Evolutionary conservation across 64 coral and sea anemone genomes (phyloP), one percentile per base, ranked within the genome.

Genomic region (Acropora yongei): DNA sequence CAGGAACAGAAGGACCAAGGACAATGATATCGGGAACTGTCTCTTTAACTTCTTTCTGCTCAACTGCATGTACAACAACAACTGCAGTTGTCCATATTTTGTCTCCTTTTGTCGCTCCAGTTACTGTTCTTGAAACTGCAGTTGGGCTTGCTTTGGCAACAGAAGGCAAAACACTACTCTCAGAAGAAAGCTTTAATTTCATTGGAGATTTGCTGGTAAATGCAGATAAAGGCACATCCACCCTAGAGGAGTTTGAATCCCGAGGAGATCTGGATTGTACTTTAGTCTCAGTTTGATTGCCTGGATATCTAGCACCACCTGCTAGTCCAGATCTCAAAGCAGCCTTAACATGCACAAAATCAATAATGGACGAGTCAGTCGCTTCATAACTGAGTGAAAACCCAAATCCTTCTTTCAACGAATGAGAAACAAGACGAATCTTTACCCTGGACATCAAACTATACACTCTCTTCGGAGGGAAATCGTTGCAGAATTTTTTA

Each of bases 21-120:
- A 85, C 46, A 49, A 85, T 71, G 17, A 85, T 85, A 71, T 85
- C 82, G 19, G 82, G 82, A 20, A 85, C 82, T 85, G 66, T 72
- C 63, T 85, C 82, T 71, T 71, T 44, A 17, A 85, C 82, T 4
- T 49, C 44, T 71, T 48, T 48, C 63, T 69, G 5, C n/a, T 85
- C 82, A 2, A 71, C 65, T 48, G 65, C 82, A 13, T 47, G 20
- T 14, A 85, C 82, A 71, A 69, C 43, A 12, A 71, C 63, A 20
- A 8, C 18, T 5, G 82, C 3, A 2, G 2, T 72, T 20, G 82
- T 85, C 82, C 82, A 71, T 71, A 30, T 46, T 4, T 18, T 69
- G 1, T 17, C 80, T 2, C 12, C 0, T 46, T 5, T 42, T 78
- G 17, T 78, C 44, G 44, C 17, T 71, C 61, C 82, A 69, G 16